Evolutionary conservation across 1,140 invertebrate species (phyloP), one percentile per base, ranked within the genome.

Genomic region (Vanessa tameamea): DNA sequence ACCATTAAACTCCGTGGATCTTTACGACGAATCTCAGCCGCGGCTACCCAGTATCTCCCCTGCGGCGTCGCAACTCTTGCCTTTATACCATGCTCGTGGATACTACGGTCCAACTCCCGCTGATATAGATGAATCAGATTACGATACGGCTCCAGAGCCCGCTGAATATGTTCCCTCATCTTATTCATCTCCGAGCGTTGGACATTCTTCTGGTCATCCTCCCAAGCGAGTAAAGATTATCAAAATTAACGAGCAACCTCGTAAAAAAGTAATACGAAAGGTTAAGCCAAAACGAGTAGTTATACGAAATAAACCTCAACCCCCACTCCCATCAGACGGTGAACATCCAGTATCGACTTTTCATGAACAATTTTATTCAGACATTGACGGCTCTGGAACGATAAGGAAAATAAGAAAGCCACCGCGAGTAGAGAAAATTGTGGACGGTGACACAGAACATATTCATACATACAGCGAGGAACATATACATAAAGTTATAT

Each of bases 391-490:
- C 57, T 78, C 86, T 7, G 86, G 88, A 15, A 92, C 87, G 14
- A 87, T 93, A 65, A 92, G 85, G 72, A 93, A 89, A 77, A 82
- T 91, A 47, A 90, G 81, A 66, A 93, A 92, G 81, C 91, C 93
- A 63, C 92, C 88, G 73, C 82, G 92, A 63, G 85, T 93, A 55
- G 92, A 93, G 82, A 93, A 93, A 85, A 93, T 92, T 75, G 84
- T 93, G 53, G 92, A 93, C 64, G 92, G 93, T 51, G 86, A 93
- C 77, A 92, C 90, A 67, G 93, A 93, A 80, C 93, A 93, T 69
- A 92, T 93, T 75, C 93, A 93, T 69, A 92, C 90, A 1, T 93
- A 93, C 43, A 93, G 87, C 50, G 93, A 93, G 78, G 93, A 93
- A 75, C 93, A 93, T 53, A 89, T 93, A 69, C 93, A 93, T 74